Evolutionary conservation across 2,888 invertebrate genomes (phyloP).

Genomic region (Drosophila nigritarsus): DNA sequence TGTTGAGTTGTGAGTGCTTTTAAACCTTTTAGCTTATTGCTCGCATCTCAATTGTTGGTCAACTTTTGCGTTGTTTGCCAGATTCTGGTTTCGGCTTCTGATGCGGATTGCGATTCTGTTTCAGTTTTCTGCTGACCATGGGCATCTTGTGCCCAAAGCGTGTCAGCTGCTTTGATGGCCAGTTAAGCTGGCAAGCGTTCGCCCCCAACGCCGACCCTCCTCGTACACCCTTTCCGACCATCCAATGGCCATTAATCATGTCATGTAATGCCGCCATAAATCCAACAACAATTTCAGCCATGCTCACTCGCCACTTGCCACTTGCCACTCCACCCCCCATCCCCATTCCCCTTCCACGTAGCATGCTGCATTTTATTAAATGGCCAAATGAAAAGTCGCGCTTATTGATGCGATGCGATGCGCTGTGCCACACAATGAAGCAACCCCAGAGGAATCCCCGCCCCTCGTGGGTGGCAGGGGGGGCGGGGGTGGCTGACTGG

Average conservation of each 20-base stretch:
- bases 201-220: background rate
- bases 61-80: conserved; percentile 6
- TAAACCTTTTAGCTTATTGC: conserved; percentile 19
- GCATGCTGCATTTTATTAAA: conserved; percentile 77
- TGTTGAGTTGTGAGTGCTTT: background rate
- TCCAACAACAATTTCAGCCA: conserved; percentile 77
- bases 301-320: background rate
- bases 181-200: conserved; percentile 41
- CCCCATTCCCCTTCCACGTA: conserved; percentile 10
- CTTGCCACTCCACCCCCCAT: background rate
- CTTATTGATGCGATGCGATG: conserved; percentile 64
- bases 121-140: background rate
- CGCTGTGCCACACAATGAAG: conserved; percentile 33
- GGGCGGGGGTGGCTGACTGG: background rate
- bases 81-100: background rate
- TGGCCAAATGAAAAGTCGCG: conserved; percentile 81
- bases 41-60: conserved; percentile 21
- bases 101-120: background rate
- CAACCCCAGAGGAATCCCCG: conserved; percentile 27
- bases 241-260: conserved; percentile 77
- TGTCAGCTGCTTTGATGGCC: conserved; percentile 63
- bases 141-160: conserved; percentile 14
- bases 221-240: background rate
- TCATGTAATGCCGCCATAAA: conserved; percentile 83
- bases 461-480: background rate